Evolutionary conservation across 2,113 vertebrate genomes (phyloP).

Genomic region (Tylochromis polylepis): DNA sequence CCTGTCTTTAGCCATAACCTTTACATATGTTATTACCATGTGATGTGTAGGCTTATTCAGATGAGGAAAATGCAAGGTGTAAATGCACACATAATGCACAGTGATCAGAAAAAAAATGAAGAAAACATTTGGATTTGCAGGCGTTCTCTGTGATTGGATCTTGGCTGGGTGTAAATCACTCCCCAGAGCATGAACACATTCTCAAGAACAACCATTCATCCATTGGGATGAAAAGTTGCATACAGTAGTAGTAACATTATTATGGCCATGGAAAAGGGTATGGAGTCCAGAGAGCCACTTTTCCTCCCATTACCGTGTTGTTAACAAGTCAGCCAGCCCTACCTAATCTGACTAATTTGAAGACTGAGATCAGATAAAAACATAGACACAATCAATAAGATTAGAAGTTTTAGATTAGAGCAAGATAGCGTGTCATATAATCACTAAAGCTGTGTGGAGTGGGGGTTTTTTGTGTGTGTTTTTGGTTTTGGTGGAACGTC

Average conservation of each 20-base stretch:
- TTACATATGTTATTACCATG: not conserved
- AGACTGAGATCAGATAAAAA: not conserved
- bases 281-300: not conserved
- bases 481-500: not conserved
- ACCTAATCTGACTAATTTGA: not conserved
- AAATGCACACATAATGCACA: not conserved
- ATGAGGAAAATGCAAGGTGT: not conserved
- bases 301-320: not conserved
- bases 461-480: not conserved
- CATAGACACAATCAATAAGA: not conserved
- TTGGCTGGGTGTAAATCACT: not conserved
- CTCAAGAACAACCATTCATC: not conserved
- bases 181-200: not conserved
- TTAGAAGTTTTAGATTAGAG: not conserved
- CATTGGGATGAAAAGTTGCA: not conserved
- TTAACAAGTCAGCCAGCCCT: not conserved
- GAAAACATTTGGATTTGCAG: not conserved
- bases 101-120: not conserved
- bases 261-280: not conserved
- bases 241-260: not conserved
- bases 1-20: not conserved
- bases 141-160: not conserved
- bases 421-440: too few relatives aligned
- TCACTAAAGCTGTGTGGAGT: fast-evolving
- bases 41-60: too few relatives aligned